phyloP scores from a whole-genome alignment of 2,113 vertebrate species.

The Cardinalis cardinalis region DNA sequence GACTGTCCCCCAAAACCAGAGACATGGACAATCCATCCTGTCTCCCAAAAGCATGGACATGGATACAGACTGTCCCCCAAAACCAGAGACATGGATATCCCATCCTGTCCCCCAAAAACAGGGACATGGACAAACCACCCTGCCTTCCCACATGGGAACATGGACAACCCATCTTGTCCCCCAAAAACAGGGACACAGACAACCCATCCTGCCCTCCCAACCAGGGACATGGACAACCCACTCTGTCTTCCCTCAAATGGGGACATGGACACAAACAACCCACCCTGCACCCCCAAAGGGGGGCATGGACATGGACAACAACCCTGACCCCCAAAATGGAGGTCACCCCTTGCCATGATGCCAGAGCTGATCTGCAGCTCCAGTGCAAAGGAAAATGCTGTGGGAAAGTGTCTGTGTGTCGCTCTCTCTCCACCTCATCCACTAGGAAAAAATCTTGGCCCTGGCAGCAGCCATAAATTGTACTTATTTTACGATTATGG shows the following conservation, averaged over 20 bases:
- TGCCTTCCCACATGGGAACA: background rate
- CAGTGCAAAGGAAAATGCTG: accelerated
- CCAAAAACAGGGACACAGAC: accelerated
- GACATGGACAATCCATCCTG: background rate
- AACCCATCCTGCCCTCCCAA: too few species aligned
- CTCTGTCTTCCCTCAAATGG: accelerated
- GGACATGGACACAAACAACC: background rate
- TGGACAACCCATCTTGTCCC: accelerated
- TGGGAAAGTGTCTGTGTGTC: background rate
- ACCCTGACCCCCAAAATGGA: background rate
- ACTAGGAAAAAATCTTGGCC: background rate
- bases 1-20: too few species aligned
- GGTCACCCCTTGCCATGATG: accelerated
- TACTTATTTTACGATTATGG: conserved; percentile 39
- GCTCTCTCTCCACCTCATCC: background rate
- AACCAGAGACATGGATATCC: too few species aligned
- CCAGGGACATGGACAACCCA: background rate
- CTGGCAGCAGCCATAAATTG: conserved; percentile 14
- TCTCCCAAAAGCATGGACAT: too few species aligned
- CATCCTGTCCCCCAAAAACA: too few species aligned
- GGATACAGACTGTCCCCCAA: too few species aligned
- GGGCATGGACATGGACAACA: background rate
- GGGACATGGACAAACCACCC: too few species aligned
- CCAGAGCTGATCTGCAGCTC: background rate
- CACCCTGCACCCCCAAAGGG: accelerated